Evolutionary conservation across 1,140 invertebrate species (phyloP), one percentile per base, ranked within the genome.

Genomic region (Trichonephila inaurata): DNA sequence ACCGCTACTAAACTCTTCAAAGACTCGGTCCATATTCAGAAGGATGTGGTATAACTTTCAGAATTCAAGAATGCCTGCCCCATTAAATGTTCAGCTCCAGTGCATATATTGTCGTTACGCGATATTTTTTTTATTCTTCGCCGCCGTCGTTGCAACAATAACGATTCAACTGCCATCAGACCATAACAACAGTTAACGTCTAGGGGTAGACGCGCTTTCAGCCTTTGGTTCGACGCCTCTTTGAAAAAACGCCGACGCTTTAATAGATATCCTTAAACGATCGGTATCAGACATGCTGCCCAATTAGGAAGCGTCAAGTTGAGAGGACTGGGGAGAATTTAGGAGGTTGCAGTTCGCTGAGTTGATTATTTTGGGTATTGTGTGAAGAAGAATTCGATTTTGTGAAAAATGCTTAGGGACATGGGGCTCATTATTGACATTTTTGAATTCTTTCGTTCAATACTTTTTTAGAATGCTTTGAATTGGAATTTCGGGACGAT

Each of bases 161-260:
- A 77, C 72, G 72, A 77, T 5, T 18, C 33, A 77, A 40, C 16
- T 77, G 28, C 72, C 72, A 77, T 28, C 72, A 77, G 72, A 77
- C 72, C 72, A 77, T 77, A 77, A 77, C 72, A 77, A 77, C 72
- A 77, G 72, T 77, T 77, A 77, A 77, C 72, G 72, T 77, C 28
- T 33, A 77, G 72, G 18, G 72, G 72, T 72, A 72, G 69, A 72
- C 69, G 69, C 28, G 69, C 69, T 72, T 24, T 72, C 24, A 33
- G 24, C 69, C 28, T 72, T 33, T 72, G 69, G 69, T 72, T 72
- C 69, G 69, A 72, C 69, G 69, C 69, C 69, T 72, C 69, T 72
- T 72, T 72, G 28, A 72, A 40, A 72, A 72, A 72, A 72, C 69
- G 69, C 69, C 69, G 69, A 72, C 69, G 69, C 69, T 72, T 72